Conservation (phyloP, 2,797 vertebrate species). For the Halcyon leucocephala region DNA sequence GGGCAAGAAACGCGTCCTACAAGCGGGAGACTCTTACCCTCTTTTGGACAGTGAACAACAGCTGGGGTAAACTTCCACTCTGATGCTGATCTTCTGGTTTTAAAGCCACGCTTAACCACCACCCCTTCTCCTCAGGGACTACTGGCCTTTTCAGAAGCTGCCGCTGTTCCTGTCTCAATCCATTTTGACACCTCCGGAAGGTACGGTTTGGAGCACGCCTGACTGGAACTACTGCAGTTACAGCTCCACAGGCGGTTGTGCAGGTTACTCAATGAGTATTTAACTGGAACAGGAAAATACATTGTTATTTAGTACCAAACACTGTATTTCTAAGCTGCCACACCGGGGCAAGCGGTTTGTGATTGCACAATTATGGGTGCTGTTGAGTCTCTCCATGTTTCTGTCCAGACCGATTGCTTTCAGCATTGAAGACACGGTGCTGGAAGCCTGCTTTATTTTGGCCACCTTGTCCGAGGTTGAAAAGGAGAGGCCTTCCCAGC, state of each 20-base stretch:
- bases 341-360: not conserved
- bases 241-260: not conserved
- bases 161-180: conserved; percentile 80
- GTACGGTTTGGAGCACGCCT: conserved; percentile 74
- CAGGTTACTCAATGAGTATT: not conserved
- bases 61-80: not conserved
- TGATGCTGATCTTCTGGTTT: not conserved
- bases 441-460: conserved; percentile 89
- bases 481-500: conserved; percentile 65
- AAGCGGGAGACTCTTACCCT: not conserved
- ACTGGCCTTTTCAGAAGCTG: conserved; percentile 87
- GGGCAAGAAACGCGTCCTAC: not conserved
- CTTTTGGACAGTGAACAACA: not conserved
- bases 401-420: conserved; percentile 88
- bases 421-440: conserved; percentile 84
- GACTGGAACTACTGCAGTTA: not conserved
- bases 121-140: conserved; percentile 82
- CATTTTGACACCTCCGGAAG: conserved; percentile 86
- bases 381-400: not conserved
- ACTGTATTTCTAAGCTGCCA: not conserved
- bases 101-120: not conserved
- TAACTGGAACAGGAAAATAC: not conserved
- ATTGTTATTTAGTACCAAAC: not conserved
- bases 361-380: not conserved
- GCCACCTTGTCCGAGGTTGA: conserved; percentile 84